phyloP scores from a whole-genome alignment of 1,140 invertebrate genomes.

The Chrysoperla carnea region DNA sequence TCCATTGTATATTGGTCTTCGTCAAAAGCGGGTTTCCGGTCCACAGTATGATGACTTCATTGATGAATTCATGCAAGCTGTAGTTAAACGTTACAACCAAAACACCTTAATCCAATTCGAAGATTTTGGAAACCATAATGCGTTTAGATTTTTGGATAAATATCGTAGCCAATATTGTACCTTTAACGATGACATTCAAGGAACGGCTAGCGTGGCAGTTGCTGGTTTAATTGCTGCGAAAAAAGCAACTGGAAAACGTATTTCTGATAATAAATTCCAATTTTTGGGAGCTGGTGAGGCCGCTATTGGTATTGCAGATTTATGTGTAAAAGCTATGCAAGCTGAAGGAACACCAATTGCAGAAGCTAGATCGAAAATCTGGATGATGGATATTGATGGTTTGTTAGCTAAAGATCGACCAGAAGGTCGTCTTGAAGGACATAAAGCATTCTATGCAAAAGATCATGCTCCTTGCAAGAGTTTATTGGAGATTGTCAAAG shows the following conservation, averaged over 20 bases:
- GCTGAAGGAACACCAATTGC: constrained; percentile 55
- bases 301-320: constrained; percentile 65
- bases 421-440: constrained; percentile 52
- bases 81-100: constrained; percentile 64
- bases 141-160: constrained; percentile 76
- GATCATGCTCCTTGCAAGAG: constrained; percentile 57
- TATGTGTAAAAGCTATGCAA: constrained; percentile 75
- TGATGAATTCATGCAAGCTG: constrained; percentile 94
- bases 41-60: constrained; percentile 79
- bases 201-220: constrained; percentile 83
- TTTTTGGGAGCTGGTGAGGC: constrained; percentile 90
- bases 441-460: constrained; percentile 72
- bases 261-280: constrained; percentile 68
- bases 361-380: constrained; percentile 68
- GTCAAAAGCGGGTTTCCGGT: constrained; percentile 64
- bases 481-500: constrained; percentile 58
- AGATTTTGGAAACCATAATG: constrained; percentile 90
- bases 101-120: constrained; percentile 80
- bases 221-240: constrained; percentile 74
- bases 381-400: constrained; percentile 77
- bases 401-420: constrained; percentile 54
- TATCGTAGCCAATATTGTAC: constrained; percentile 79
- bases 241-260: constrained; percentile 56
- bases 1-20: constrained; percentile 76
- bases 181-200: constrained; percentile 96